Evolutionary conservation across 1,140 invertebrate species (phyloP).

Genomic region (Apis laboriosa): DNA sequence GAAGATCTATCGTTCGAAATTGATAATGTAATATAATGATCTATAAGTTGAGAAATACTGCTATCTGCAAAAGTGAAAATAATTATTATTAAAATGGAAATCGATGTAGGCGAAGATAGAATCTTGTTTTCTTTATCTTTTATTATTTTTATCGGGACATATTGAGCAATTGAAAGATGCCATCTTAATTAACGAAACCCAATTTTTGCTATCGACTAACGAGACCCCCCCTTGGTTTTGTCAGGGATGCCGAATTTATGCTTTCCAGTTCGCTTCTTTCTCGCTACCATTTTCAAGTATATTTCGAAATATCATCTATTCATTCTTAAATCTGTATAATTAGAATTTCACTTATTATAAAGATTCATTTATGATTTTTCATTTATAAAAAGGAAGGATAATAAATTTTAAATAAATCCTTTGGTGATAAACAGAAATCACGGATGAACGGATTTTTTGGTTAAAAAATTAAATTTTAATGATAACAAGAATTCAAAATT

Average conservation of each 20-base stretch:
- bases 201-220: slow-evolving; percentile 8
- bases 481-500: too few species aligned
- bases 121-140: neutral
- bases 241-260: neutral
- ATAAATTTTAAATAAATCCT: too few species aligned
- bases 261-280: neutral
- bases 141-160: too few species aligned
- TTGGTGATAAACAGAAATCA: too few species aligned
- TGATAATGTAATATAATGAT: too few species aligned
- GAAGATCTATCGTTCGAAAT: too few species aligned
- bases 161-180: neutral
- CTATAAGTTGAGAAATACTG: too few species aligned
- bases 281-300: neutral
- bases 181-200: slow-evolving; percentile 10
- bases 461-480: too few species aligned
- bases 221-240: neutral
- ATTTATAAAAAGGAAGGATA: too few species aligned
- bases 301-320: too few species aligned
- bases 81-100: neutral
- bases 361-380: too few species aligned
- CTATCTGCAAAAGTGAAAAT: neutral
- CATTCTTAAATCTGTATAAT: neutral
- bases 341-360: neutral
- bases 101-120: neutral
- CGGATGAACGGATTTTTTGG: too few species aligned